These are phyloP conservation scores for Emmelina monodactyla DNA, from an alignment of 2,888 invertebrate genomes.

Conservation along the genomic window DNA sequence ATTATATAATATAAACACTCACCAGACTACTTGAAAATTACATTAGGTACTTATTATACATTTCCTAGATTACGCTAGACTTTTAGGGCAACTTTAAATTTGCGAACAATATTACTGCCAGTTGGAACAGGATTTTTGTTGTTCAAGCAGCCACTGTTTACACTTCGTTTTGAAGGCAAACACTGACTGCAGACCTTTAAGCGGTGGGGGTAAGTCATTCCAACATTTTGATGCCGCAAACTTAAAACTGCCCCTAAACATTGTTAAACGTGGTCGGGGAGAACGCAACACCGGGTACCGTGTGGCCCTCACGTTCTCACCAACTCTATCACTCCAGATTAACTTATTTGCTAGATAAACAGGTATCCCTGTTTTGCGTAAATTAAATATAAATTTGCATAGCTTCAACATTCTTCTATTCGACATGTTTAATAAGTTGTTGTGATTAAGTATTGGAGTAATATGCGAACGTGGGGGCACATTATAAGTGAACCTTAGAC, in stretches of 20 bases:
- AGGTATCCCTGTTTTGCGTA: not conserved
- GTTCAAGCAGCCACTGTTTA: not conserved
- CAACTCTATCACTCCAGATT: no score
- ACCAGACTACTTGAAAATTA: no score
- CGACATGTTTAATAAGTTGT: slow-evolving; percentile 1
- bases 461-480: slow-evolving; percentile 6
- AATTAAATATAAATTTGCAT: not conserved
- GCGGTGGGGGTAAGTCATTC: slow-evolving; percentile 3
- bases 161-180: not conserved
- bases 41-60: no score
- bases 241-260: slow-evolving; percentile 1
- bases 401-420: not conserved
- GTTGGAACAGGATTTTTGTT: not conserved
- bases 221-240: slow-evolving; percentile 2
- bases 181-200: not conserved
- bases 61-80: no score
- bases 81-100: no score
- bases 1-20: no score
- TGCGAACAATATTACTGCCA: no score
- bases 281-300: not conserved
- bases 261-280: not conserved
- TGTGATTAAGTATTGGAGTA: slow-evolving; percentile 4
- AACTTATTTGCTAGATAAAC: no score
- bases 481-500: slow-evolving; percentile 4
- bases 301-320: no score